These are phyloP conservation scores for Pontoporia blainvillei DNA, from an alignment of 2,113 vertebrate species.

Conservation along the genomic window DNA sequence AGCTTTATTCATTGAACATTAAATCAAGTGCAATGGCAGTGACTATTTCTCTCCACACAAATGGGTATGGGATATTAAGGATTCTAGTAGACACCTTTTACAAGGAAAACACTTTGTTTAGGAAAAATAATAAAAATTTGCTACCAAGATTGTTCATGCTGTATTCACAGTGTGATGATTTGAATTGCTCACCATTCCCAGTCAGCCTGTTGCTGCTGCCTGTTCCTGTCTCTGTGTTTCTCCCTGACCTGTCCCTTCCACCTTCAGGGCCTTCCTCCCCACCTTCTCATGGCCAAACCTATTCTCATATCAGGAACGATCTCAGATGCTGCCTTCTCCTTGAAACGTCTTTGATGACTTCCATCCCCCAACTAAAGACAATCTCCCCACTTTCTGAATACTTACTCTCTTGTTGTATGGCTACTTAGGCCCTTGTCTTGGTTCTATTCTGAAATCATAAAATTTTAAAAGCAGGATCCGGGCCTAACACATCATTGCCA, in stretches of 20 bases:
- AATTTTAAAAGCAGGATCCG: not conserved
- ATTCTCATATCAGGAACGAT: not conserved
- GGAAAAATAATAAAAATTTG: not conserved
- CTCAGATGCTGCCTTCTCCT: not conserved
- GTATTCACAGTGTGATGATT: not conserved
- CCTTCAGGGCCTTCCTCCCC: not conserved
- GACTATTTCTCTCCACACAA: not conserved
- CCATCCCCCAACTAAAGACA: not conserved
- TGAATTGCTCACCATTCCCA: rapidly evolving
- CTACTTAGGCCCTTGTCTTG: not conserved
- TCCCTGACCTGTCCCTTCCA: not conserved
- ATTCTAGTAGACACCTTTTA: not conserved
- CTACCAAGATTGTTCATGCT: not conserved
- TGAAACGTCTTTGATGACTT: not conserved
- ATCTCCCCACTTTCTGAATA: not conserved
- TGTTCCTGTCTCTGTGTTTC: too few relatives aligned
- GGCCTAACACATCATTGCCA: not conserved
- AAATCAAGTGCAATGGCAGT: not conserved
- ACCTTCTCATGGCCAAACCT: not conserved
- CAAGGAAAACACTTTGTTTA: not conserved
- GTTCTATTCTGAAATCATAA: not conserved
- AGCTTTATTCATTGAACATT: not conserved
- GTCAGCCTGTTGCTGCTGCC: not conserved
- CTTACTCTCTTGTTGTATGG: not conserved
- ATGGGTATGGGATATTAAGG: not conserved